Evolutionary conservation across 2,888 invertebrate genomes (phyloP), one percentile per base, ranked within the genome.

Genomic region (Sussaba pulchella): DNA sequence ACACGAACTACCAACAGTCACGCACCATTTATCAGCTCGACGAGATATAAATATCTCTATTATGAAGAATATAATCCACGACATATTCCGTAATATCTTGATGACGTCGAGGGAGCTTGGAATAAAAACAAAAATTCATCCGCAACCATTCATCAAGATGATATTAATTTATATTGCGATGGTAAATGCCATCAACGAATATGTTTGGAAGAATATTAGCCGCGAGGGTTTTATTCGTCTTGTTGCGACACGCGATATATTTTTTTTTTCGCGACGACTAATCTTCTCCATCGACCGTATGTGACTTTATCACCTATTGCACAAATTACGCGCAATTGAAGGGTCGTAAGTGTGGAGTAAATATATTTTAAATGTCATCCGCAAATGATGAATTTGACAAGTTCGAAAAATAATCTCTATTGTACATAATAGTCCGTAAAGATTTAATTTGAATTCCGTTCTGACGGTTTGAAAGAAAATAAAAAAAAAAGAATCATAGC

Each of bases 1-100:
- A 71, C 47, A 64, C 57, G 57, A 73, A 64, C 52, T 54, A 52
- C 26, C 72, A 52, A 14, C 17, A 73, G 59, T 39, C 72, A 64
- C 72, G 52, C 52, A 63, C 52, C 69, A 69, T 69, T 52, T 36
- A 54, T 52, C 26, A 41, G 1, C 41, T 19, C 52, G 14, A 69
- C 43, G 17, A 17, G 50, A 19, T 54, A 31, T 26, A 21, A 41
- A 26, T 59, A 39, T 36, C 50, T 52, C 6, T 41, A 73, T 73
- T 64, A 24, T 31, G 31, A 5, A 39, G n/a, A n/a, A n/a, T n/a
- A 24, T 64, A 64, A 67, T 67, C 36, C 9, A 36, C 21, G 21
- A 14, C 5, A 21, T 61, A 36, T 69, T 39, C 26, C 57, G 61
- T 66, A 59, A 69, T 69, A 14, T 45, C 31, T 24, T 39, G 24